A percentile compares a stretch with the other conserved stretches of the same genome.
These are phyloP conservation scores for Formicarius rufipectus DNA, from an alignment of 2,113 vertebrate species.

Conservation along the genomic window DNA sequence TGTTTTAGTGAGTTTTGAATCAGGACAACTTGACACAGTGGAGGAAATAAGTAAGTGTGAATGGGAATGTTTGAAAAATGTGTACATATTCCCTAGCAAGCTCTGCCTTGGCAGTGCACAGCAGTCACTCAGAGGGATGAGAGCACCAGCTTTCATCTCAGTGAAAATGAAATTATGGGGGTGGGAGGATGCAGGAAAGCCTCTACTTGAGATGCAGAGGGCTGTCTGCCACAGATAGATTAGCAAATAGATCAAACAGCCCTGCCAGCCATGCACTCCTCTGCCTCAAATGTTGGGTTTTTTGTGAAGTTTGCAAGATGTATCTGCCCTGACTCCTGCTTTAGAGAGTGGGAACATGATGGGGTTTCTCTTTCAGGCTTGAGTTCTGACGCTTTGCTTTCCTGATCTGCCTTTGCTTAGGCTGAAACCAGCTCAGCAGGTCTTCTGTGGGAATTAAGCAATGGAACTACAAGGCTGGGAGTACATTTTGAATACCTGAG, in stretches of 20 bases:
- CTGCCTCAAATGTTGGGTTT: background rate
- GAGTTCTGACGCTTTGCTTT: slow-evolving; percentile 18
- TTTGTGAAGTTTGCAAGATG: background rate
- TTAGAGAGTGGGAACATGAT: background rate
- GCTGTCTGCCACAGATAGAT: background rate
- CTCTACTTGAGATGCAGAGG: background rate
- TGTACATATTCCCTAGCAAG: background rate
- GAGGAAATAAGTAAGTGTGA: background rate
- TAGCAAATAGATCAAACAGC: background rate
- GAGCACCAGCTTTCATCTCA: background rate
- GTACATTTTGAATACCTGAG: background rate
- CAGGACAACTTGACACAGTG: background rate
- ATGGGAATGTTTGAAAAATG: background rate
- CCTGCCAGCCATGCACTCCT: background rate
- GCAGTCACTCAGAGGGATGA: background rate
- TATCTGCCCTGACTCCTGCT: background rate
- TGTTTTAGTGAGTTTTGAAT: background rate
- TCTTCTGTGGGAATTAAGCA: background rate
- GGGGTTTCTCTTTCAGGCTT: background rate
- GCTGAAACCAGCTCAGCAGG: background rate
- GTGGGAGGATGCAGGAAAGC: background rate
- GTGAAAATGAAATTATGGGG: background rate
- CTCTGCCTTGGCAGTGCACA: background rate
- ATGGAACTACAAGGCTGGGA: background rate
- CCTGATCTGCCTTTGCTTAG: background rate